A percentile compares a stretch with the other conserved stretches of the same genome.
Evolutionary conservation across 2,797 vertebrate genomes (phyloP).

Genomic region (Enteromius viviparus): DNA sequence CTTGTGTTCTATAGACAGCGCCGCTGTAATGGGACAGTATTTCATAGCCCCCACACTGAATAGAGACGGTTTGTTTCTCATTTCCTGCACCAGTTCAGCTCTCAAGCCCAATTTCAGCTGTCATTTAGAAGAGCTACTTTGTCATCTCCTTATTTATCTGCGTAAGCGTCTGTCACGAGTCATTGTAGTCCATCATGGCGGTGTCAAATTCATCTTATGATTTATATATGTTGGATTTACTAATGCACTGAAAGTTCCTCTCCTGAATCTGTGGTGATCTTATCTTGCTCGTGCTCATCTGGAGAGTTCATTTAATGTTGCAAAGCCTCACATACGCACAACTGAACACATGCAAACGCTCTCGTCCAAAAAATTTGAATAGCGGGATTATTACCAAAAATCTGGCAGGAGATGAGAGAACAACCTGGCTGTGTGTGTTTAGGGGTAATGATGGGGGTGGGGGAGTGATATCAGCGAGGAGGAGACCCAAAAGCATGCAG

Average conservation of each 20-base stretch:
- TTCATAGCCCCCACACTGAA: slow-evolving; percentile 35
- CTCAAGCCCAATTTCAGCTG: slow-evolving; percentile 38
- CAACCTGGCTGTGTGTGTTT: slow-evolving; percentile 32
- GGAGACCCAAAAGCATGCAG: slow-evolving; percentile 24
- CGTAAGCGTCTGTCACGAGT: slow-evolving; percentile 18
- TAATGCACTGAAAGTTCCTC: slow-evolving; percentile 32
- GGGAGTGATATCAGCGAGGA: slow-evolving; percentile 36
- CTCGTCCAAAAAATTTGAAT: slow-evolving; percentile 25
- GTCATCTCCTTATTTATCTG: slow-evolving; percentile 39
- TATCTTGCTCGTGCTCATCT: slow-evolving; percentile 7
- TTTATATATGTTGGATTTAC: slow-evolving; percentile 24
- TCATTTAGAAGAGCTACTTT: slow-evolving; percentile 34
- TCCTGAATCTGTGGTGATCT: slow-evolving; percentile 16
- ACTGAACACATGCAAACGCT: slow-evolving; percentile 15
- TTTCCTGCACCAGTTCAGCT: slow-evolving; percentile 40
- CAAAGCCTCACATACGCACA: slow-evolving; percentile 6
- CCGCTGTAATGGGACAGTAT: slow-evolving; percentile 32
- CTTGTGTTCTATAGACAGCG: slow-evolving; percentile 40
- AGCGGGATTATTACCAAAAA: slow-evolving; percentile 30
- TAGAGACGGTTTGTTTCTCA: slow-evolving; percentile 43
- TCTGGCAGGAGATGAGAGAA: slow-evolving; percentile 44
- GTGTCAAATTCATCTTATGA: slow-evolving; percentile 24
- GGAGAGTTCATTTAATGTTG: slow-evolving; percentile 32
- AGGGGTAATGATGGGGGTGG: slow-evolving; percentile 27
- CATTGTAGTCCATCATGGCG: not conserved